Conservation (phyloP, 2,888 invertebrate species). For the Drosophila mimetica region DNA sequence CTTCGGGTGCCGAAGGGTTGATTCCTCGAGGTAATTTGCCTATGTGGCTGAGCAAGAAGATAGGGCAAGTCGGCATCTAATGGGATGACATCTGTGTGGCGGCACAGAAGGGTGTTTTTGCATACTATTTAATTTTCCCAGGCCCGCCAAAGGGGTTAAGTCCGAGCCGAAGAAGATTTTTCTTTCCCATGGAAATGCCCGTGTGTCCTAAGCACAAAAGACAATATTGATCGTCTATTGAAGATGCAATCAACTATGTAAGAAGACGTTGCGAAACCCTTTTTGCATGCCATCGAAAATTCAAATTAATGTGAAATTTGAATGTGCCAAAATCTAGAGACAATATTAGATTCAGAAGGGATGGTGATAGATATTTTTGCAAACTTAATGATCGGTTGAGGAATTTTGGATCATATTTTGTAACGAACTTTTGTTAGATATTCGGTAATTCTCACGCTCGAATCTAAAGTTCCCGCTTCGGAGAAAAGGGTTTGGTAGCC, state of each 20-base stretch:
- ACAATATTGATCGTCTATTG: constrained; percentile 79
- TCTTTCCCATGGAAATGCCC: constrained; percentile 82
- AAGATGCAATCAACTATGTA: constrained; percentile 83
- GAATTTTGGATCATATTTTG: constrained; percentile 3
- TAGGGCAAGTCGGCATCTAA: constrained; percentile 58
- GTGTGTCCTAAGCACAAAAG: constrained; percentile 70
- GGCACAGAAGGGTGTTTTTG: constrained; percentile 71
- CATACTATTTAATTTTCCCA: constrained; percentile 82
- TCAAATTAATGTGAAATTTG: constrained; percentile 76
- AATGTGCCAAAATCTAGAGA: constrained; percentile 53
- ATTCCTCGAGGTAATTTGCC: constrained; percentile 74
- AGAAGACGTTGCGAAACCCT: constrained; percentile 64
- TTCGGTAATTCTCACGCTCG: constrained; percentile 60
- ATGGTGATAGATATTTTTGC: constrained; percentile 20
- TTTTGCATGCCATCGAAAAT: constrained; percentile 77
- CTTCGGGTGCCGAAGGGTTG: constrained; percentile 63
- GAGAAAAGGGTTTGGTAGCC: constrained; percentile 64
- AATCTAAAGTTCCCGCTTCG: constrained; percentile 21
- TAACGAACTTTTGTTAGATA: constrained; percentile 36
- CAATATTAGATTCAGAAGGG: constrained; percentile 11
- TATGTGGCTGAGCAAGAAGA: constrained; percentile 59
- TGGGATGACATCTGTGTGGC: constrained; percentile 78
- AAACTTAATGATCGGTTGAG: constrained; percentile 13
- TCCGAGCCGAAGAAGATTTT: constrained; percentile 57
- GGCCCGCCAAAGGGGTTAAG: constrained; percentile 61